Evolutionary conservation across 2,113 vertebrate genomes (phyloP).

Genomic region (Istiophorus platypterus): DNA sequence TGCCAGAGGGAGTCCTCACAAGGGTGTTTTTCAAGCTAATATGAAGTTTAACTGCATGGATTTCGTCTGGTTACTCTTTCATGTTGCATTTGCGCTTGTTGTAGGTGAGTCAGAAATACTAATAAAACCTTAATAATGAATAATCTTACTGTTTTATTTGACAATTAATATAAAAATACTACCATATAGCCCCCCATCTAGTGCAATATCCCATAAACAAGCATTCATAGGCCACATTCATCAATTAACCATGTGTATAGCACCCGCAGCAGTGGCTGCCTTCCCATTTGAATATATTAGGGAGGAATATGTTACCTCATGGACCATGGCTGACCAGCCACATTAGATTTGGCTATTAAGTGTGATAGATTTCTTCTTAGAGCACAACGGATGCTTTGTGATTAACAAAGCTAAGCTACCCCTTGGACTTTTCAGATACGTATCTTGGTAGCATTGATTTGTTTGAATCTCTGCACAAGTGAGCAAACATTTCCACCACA

Average conservation of each 20-base stretch:
- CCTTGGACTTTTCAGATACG: conserved; percentile 56
- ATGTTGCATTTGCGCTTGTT: background rate
- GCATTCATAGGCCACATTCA: conserved; percentile 69
- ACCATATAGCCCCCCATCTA: conserved; percentile 33
- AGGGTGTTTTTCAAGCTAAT: conserved; percentile 48
- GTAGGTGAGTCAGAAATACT: conserved; percentile 13
- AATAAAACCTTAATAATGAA: conserved; percentile 51
- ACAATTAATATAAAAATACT: conserved; percentile 65
- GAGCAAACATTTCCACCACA: conserved; percentile 45
- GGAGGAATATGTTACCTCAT: conserved; percentile 73
- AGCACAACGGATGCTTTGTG: conserved; percentile 65
- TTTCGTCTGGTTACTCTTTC: conserved; percentile 40
- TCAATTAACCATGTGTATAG: conserved; percentile 70
- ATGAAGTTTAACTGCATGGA: conserved; percentile 33
- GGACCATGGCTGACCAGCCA: conserved; percentile 66
- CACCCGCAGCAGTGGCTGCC: conserved; percentile 56
- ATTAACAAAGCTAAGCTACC: conserved; percentile 70
- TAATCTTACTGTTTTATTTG: conserved; percentile 32
- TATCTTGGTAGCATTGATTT: conserved; percentile 68
- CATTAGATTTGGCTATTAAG: conserved; percentile 75
- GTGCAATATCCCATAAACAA: conserved; percentile 57
- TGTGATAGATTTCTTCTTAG: conserved; percentile 77
- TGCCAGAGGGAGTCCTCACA: conserved; percentile 53
- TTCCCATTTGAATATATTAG: conserved; percentile 66
- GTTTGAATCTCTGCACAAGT: conserved; percentile 32